Evolutionary conservation across 2,888 invertebrate genomes (phyloP), one percentile per base, ranked within the genome.

Genomic region (Criorhina ranunculi): DNA sequence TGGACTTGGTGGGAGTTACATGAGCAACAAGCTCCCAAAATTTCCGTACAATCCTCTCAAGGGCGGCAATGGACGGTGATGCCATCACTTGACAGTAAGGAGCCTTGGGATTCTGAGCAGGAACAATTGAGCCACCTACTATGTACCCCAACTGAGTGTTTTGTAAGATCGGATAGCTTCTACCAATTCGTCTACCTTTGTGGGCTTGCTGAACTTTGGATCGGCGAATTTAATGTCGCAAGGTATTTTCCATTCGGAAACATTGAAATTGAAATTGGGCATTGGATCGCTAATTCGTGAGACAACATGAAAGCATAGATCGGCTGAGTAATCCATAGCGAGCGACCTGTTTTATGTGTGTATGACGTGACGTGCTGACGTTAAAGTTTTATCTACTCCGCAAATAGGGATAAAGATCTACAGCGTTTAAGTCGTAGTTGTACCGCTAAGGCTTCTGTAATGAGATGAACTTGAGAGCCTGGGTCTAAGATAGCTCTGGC

Each of bases 391-490:
- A 5, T 69, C 46, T 44, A 44, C 46, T n/a, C 69, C 57, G 35
- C 69, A 69, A 12, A 57, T 69, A 8, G 35, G 12, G 9, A 29
- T 33, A 15, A 44, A 9, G 44, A 15, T 15, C 11, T 29, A 6
- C 11, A 44, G 9, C 46, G 55, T 5, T 37, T 29, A 42, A 57
- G 57, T 11, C 15, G 9, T 55, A 69, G 15, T 33, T 69, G 33
- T 33, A 46, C 33, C 11, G 19, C 46, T 35, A 69, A 8, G 35
- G 44, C 24, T 57, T 69, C 57, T 35, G 57, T 69, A 9, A 69
- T 46, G 6, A 69, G 69, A n/a, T 69, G 12, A 12, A 69, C 19
- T 46, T 69, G n/a, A n/a, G n/a, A n/a, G n/a, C n/a, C n/a, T n/a
- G n/a, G 67, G 29, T 67, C 53, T 55, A 67, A 33, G 15, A 67